Evolutionary conservation across 1,140 invertebrate genomes (phyloP).

Genomic region (Drosophila asahinai): DNA sequence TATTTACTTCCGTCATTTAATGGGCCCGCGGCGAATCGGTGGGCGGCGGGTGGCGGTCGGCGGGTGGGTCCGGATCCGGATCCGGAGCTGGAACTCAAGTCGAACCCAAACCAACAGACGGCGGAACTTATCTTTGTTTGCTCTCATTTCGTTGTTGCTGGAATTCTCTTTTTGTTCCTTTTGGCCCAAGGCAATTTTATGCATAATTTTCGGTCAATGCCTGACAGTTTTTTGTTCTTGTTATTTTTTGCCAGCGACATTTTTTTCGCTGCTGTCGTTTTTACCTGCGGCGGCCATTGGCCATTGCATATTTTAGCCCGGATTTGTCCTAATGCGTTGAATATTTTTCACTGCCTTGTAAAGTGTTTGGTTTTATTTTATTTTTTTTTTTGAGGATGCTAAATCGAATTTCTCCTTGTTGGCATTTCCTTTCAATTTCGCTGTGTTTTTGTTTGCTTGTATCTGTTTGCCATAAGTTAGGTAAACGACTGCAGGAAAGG

Average conservation of each 20-base stretch:
- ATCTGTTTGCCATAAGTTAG: conserved; percentile 54
- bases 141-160: conserved; percentile 15
- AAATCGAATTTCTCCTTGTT: conserved; percentile 69
- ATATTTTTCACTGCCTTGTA: conserved; percentile 63
- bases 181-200: conserved; percentile 65
- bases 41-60: conserved; percentile 8
- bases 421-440: conserved; percentile 37
- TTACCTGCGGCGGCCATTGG: conserved; percentile 69
- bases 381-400: conserved; percentile 30
- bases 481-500: conserved; percentile 47
- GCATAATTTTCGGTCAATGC: conserved; percentile 71
- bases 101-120: conserved; percentile 27
- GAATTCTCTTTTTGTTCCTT: conserved; percentile 27
- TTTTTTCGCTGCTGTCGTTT: conserved; percentile 40
- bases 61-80: conserved; percentile 10
- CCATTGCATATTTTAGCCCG: conserved; percentile 75
- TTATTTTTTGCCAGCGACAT: conserved; percentile 28
- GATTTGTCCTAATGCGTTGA: conserved; percentile 82
- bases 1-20: conserved; percentile 84
- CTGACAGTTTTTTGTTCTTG: conserved; percentile 36
- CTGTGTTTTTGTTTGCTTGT: conserved; percentile 56
- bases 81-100: conserved; percentile 19
- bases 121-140: conserved; percentile 77
- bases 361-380: conserved; percentile 66
- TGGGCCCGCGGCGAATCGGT: conserved; percentile 69